Evolutionary conservation across 1,140 invertebrate genomes (phyloP), one percentile per base, ranked within the genome.

Genomic region (Drosophila watanabei): DNA sequence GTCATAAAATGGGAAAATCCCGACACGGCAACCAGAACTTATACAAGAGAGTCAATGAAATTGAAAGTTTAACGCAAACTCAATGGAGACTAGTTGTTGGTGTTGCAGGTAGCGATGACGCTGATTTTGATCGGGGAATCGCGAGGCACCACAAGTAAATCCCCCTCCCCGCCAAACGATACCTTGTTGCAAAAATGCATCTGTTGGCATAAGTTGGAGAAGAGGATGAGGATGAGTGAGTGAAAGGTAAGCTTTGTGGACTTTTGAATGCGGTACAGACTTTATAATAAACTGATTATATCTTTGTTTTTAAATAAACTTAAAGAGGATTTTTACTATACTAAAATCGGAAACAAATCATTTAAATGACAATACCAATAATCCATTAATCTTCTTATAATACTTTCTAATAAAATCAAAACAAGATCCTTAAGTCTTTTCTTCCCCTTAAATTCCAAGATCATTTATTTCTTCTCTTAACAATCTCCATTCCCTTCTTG

Each of bases 1-100:
- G 73, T 89, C 85, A 88, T 52, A 70, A 70, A 66, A 63, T 80
- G 85, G 86, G 85, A 85, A 89, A 85, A 68, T 75, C 85, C 84
- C 58, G 16, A 45, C 24, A 60, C 52, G 57, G 51, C 57, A 39
- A 48, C 54, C 71, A 72, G 54, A 57, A 57, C 66, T 57, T 62
- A 64, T 58, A 66, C 69, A 58, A 78, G 35, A 77, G 45, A 77
- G 45, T 84, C 80, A 88, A 81, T 84, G 84, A 88, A 88, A 88
- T 65, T 62, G 85, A 88, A 89, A 88, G 84, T 88, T 79, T 43
- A 75, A 60, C 49, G 73, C 78, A 85, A 75, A 33, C 51, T 83
- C 77, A 77, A 70, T 72, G 76, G 63, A 49, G 57, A 32, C 61
- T 75, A 86, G 79, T 30, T 52, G 57, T 46, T 76, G 37, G 37